A percentile compares a stretch with the other conserved stretches of the same genome.
Evolutionary conservation across 2,888 invertebrate species (phyloP).

Genomic region (Geophilus truncorum): DNA sequence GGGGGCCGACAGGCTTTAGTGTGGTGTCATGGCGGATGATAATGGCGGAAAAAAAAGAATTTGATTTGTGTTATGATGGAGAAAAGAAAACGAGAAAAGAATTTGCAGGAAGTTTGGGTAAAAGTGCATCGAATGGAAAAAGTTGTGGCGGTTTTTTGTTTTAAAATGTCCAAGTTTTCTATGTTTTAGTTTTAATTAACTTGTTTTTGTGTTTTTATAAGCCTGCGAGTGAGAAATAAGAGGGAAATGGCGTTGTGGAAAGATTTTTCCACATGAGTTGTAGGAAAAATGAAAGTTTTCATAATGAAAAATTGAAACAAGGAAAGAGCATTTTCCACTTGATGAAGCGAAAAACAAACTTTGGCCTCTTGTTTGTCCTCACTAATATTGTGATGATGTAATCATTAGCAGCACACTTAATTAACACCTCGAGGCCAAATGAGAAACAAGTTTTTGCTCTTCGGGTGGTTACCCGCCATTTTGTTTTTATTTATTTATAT

Average conservation of each 20-base stretch:
- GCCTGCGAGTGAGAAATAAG: too few relatives aligned
- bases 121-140: not conserved
- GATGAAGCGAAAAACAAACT: conserved; percentile 12
- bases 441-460: not conserved
- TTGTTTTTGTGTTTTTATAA: too few relatives aligned
- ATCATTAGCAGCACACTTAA: conserved; percentile 7
- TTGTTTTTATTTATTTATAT: not conserved
- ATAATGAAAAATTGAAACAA: conserved; percentile 3
- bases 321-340: not conserved
- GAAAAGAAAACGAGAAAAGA: not conserved
- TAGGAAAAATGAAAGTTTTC: not conserved
- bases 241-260: not conserved
- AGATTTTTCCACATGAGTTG: not conserved
- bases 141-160: not conserved
- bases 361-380: not conserved
- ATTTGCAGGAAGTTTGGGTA: not conserved
- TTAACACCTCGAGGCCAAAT: not conserved
- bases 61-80: conserved; percentile 7
- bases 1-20: conserved; percentile 1
- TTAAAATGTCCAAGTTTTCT: not conserved
- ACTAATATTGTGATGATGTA: conserved; percentile 13
- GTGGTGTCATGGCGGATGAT: conserved; percentile 9
- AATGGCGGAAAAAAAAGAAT: not conserved
- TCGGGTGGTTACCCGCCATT: not conserved
- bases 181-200: not conserved